Conservation (phyloP, 30 jellyfish, hydroid and myxozoan genomes). For the Cassiopea andromeda region DNA sequence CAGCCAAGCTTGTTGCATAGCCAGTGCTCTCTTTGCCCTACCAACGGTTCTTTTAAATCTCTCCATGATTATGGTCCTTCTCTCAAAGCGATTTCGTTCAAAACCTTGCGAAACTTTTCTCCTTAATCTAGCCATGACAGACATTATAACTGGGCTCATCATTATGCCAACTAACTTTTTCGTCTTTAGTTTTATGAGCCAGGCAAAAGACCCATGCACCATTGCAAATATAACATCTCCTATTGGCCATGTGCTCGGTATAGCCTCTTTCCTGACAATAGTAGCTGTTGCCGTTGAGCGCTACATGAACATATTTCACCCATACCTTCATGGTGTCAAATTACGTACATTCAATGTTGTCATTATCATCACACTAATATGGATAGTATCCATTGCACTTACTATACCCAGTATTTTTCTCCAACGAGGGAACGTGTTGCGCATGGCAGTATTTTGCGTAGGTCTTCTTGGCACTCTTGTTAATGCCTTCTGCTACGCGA, state of each 20-base stretch:
- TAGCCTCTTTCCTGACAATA: constrained; percentile 31
- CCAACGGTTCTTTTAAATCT: neutral
- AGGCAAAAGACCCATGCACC: constrained; percentile 26
- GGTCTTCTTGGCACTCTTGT: constrained; percentile 14
- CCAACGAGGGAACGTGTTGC: neutral
- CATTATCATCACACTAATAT: neutral
- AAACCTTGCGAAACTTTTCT: constrained; percentile 50
- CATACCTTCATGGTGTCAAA: constrained; percentile 7
- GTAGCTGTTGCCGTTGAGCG: constrained; percentile 40
- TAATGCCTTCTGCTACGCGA: constrained; percentile 29
- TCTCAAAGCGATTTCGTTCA: constrained; percentile 10
- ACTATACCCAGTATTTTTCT: neutral
- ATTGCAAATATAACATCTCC: constrained; percentile 17
- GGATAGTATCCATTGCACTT: constrained; percentile 10
- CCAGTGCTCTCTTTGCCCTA: neutral
- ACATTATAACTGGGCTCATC: constrained; percentile 24
- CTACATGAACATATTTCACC: constrained; percentile 43
- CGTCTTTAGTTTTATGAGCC: constrained; percentile 1
- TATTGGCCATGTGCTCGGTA: constrained; percentile 15
- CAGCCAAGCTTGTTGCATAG: neutral
- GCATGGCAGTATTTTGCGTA: neutral
- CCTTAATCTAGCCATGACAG: constrained; percentile 40
- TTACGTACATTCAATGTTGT: neutral
- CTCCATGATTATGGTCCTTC: constrained; percentile 3
- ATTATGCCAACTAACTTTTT: constrained; percentile 1